Percentiles rank a stretch among this genome's conserved stretches.
phyloP scores from a whole-genome alignment of 2,113 vertebrate genomes.

The Sorex fumeus region DNA sequence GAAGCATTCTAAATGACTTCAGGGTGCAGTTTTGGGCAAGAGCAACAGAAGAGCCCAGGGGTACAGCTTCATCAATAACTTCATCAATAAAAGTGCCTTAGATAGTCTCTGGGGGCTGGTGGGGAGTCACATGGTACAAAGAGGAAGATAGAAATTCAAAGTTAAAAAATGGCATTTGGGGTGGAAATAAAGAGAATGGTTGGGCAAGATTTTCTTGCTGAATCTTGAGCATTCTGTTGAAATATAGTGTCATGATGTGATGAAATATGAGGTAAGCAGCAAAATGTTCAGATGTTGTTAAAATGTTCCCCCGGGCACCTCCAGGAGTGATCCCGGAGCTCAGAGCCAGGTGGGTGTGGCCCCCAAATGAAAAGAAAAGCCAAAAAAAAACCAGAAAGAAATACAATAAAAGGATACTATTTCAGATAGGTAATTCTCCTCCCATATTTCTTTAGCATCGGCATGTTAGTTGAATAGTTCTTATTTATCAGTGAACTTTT shows the following conservation, averaged over 20 bases:
- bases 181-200: neutral
- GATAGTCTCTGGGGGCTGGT: neutral
- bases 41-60: neutral
- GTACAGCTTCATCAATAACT: neutral
- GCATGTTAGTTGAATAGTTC: neutral
- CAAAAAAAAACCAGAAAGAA: too few relatives aligned
- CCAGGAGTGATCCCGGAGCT: too few relatives aligned
- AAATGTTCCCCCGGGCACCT: neutral
- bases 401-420: neutral
- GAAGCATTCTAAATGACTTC: neutral
- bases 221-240: conserved; percentile 59
- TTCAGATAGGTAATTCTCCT: conserved; percentile 44
- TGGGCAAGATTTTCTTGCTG: conserved; percentile 50
- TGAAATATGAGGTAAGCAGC: conserved; percentile 62
- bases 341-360: too few relatives aligned
- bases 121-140: neutral
- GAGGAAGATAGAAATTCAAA: neutral
- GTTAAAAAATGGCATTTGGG: neutral
- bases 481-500: neutral
- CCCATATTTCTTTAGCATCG: conserved; percentile 46
- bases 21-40: neutral
- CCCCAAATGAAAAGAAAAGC: too few relatives aligned
- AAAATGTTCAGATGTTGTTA: conserved; percentile 26
- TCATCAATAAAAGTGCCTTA: neutral
- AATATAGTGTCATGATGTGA: neutral